Evolutionary conservation across 1,140 invertebrate genomes (phyloP).

Genomic region (Macrosteles quadrilineatus): DNA sequence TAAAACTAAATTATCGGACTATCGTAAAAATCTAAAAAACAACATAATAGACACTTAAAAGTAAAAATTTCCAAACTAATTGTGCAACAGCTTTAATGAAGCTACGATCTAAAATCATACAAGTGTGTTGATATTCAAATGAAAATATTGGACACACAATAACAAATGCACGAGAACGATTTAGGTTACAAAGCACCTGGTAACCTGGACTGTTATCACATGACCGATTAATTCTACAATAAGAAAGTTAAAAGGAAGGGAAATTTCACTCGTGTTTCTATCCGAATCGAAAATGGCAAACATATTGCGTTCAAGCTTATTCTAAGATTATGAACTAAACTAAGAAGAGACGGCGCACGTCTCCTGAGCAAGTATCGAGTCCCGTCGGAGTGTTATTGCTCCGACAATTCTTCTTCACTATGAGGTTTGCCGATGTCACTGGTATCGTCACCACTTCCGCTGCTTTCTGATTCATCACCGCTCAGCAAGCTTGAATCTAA

Average conservation of each 20-base stretch:
- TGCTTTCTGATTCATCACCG: slow-evolving; percentile 26
- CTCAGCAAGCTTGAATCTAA: slow-evolving; percentile 9
- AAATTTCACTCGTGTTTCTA: background rate
- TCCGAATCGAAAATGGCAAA: background rate
- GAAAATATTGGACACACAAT: no score
- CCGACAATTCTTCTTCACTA: background rate
- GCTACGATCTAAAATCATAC: no score
- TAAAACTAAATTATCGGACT: slow-evolving; percentile 10
- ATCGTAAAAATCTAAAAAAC: slow-evolving; percentile 12
- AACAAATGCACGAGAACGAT: background rate
- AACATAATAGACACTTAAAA: background rate
- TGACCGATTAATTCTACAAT: slow-evolving; percentile 5
- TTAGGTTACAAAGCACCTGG: slow-evolving; percentile 12
- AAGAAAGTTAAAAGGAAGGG: slow-evolving; percentile 15
- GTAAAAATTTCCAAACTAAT: background rate
- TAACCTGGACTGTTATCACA: slow-evolving; percentile 22
- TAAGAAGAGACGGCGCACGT: background rate
- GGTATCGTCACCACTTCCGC: slow-evolving; percentile 6
- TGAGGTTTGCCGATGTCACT: slow-evolving; percentile 18
- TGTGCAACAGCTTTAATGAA: background rate
- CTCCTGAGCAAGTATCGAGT: slow-evolving; percentile 3
- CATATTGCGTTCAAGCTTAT: slow-evolving; percentile 8
- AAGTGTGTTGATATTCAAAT: no score
- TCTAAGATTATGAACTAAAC: background rate
- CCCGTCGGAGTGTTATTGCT: slow-evolving; percentile 6